Evolutionary conservation across 2,113 vertebrate species (phyloP), one percentile per base, ranked within the genome.

Genomic region (Sorex fumeus): DNA sequence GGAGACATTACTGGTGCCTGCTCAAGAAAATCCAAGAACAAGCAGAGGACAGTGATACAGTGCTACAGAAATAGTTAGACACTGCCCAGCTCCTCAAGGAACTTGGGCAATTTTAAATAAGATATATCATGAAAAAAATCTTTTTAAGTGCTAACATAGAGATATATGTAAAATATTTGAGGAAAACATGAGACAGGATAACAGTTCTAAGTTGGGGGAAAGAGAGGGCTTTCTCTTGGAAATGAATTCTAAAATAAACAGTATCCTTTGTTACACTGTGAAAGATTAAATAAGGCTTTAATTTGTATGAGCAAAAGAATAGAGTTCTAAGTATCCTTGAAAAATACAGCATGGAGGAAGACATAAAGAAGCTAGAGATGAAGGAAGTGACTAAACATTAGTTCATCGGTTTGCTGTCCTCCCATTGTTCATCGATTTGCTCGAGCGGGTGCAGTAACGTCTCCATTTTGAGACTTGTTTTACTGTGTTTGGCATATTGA

Each of bases 111-210:
- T 74, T 88, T 30, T 50, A 66, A 75, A 88, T 70, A 72, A 74
- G n/a, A 47, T 19, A 82, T 1, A n/a, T 15, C 85, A 75, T 79
- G 43, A 78, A 90, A 25, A 83, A 84, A 64, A 12, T 23, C 50
- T 81, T 32, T 67, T 0, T n/a, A 76, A 71, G 40, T 87, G 27
- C 16, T 27, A 69, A 74, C 23, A 60, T 53, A 79, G 28, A 93
- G 11, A 30, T 23, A 60, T 32, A 69, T 60, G 34, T 32, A 50
- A 93, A 88, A 2, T 60, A 7, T 69, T 75, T 23, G 40, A 87
- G 32, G 40, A 43, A 89, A 79, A 64, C 7, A 12, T 45, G 71
- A 79, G 28, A 88, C 84, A 66, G 40, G 85, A 81, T 71, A 40
- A 64, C n/a, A 71, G 72, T 76, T 78, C 18, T 47, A 30, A 62